These are phyloP conservation scores for Sericinus montela DNA, from an alignment of 2,888 invertebrate genomes.

Conservation along the genomic window DNA sequence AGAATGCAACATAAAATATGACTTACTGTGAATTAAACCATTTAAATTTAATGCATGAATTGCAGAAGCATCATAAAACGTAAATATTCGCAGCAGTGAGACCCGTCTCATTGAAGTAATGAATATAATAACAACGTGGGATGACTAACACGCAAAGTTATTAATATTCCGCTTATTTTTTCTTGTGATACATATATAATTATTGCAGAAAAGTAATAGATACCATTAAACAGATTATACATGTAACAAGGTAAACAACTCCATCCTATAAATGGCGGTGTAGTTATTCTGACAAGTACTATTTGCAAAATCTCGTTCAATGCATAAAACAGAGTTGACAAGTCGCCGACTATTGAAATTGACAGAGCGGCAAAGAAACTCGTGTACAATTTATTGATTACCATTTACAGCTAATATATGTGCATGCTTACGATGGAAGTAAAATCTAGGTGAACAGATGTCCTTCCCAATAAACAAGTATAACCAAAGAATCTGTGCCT, in stretches of 20 bases:
- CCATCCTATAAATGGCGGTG: constrained; percentile 20
- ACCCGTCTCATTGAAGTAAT: constrained; percentile 9
- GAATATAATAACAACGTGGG: background rate
- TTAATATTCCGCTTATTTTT: constrained; percentile 2
- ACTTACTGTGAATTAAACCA: constrained; percentile 29
- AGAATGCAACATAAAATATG: constrained; percentile 27
- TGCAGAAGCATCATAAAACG: constrained; percentile 17
- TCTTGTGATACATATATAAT: no score
- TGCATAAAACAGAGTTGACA: constrained; percentile 29
- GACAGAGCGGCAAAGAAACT: constrained; percentile 41
- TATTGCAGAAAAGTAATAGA: background rate
- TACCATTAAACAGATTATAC: background rate
- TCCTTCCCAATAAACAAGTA: constrained; percentile 13
- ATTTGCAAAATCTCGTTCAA: constrained; percentile 42
- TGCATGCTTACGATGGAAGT: constrained; percentile 14
- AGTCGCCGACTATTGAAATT: constrained; percentile 44
- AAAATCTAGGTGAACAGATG: constrained; percentile 11
- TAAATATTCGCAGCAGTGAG: constrained; percentile 8
- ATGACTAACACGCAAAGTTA: background rate
- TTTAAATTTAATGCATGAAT: constrained; percentile 20
- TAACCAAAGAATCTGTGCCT: constrained; percentile 1
- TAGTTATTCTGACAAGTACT: constrained; percentile 29
- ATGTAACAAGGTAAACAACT: constrained; percentile 12
- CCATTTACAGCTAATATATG: constrained; percentile 20
- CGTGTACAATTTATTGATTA: constrained; percentile 32